Conservation (phyloP, 2,888 invertebrate genomes). For the Corbicula japonica region DNA sequence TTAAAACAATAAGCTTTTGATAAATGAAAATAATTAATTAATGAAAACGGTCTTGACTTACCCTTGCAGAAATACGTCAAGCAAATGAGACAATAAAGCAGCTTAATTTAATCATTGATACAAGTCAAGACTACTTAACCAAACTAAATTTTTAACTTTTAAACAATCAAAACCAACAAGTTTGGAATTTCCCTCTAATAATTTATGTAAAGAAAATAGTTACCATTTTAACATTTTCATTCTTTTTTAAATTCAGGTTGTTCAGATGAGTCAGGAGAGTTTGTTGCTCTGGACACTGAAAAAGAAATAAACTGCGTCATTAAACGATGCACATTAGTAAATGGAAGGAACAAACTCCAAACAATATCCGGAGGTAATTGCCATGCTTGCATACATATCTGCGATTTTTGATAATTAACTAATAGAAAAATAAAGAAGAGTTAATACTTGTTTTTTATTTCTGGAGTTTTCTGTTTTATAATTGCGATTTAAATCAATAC, state of each 20-base stretch:
- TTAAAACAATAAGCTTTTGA: background rate
- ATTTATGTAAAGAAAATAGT: background rate
- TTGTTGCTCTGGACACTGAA: constrained; percentile 57
- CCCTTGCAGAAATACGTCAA: too few species aligned
- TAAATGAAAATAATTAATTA: background rate
- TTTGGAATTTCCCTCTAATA: background rate
- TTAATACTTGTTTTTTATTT: too few species aligned
- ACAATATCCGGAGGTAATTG: constrained; percentile 53
- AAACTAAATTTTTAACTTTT: background rate
- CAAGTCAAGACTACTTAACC: background rate
- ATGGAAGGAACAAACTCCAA: constrained; percentile 40
- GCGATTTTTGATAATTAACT: background rate
- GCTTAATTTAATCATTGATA: background rate
- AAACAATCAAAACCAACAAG: background rate
- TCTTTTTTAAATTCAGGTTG: constrained; percentile 59
- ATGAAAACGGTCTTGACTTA: too few species aligned
- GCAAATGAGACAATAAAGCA: background rate
- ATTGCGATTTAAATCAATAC: background rate
- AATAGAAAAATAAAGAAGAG: too few species aligned
- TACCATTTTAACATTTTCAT: background rate
- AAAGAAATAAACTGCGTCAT: constrained; percentile 60
- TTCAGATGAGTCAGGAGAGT: constrained; percentile 64
- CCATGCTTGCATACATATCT: background rate
- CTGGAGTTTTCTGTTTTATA: too few species aligned
- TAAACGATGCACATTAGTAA: constrained; percentile 58